Conservation (phyloP, 2,797 vertebrate genomes). For the Erithacus rubecula region DNA sequence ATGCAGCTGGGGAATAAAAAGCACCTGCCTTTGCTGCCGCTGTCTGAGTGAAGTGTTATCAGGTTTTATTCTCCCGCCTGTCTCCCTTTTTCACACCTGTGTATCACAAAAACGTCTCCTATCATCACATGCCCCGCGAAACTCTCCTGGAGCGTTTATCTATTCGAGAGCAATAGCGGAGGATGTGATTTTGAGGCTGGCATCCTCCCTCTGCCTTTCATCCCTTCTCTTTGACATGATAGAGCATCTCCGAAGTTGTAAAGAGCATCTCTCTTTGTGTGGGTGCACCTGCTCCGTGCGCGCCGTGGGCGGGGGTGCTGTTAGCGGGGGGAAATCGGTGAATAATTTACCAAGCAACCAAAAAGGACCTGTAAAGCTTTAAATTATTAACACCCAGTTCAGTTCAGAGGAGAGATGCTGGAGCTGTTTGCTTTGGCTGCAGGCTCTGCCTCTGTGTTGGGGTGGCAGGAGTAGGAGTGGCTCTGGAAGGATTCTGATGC, state of each 20-base stretch:
- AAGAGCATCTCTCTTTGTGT: conserved; percentile 31
- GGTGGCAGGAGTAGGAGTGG: neutral
- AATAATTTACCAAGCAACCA: conserved; percentile 73
- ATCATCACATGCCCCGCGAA: neutral
- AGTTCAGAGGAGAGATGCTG: conserved; percentile 59
- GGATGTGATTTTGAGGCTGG: conserved; percentile 61
- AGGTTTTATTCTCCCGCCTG: conserved; percentile 35
- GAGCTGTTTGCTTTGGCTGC: conserved; percentile 65
- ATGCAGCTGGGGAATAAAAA: neutral
- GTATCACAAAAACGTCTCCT: conserved; percentile 31
- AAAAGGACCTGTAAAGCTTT: conserved; percentile 57
- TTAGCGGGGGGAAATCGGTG: conserved; percentile 42
- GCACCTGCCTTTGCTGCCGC: conserved; percentile 22
- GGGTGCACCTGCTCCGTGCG: conserved; percentile 20
- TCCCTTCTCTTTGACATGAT: conserved; percentile 67
- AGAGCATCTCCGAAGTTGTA: conserved; percentile 69
- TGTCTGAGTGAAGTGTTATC: conserved; percentile 24
- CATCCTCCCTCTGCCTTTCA: conserved; percentile 50
- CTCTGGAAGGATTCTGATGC: neutral
- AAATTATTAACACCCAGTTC: conserved; percentile 71
- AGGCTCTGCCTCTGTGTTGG: neutral
- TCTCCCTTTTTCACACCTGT: conserved; percentile 46
- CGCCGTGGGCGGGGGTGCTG: neutral
- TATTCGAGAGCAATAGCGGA: conserved; percentile 16
- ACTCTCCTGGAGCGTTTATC: conserved; percentile 30